Base-by-base conservation (phyloP, 2,888 invertebrate species). In the Rotaria macrura region DNA sequence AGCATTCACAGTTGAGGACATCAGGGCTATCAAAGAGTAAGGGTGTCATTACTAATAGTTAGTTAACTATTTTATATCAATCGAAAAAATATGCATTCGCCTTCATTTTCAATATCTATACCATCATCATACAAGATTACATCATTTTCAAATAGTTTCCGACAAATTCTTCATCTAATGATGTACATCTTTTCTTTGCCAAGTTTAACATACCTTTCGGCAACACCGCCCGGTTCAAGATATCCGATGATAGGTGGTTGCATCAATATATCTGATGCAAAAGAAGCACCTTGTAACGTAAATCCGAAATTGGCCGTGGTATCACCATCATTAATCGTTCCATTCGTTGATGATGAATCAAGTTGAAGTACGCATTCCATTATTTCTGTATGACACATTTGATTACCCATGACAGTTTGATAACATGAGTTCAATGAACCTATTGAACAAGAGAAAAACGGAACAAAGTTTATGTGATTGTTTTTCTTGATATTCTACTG, bases 361-460 rank as follows among this genome's bases (percentile, higher is more conserved):
- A 92, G 91, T 84, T 91, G 90, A 84, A 93, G 89, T 6, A 91
- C 91, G 38, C 93, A 91, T 86, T 92, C 91, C 84, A 92, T 90
- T n/a, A 91, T 92, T 90, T 93, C 93, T 65, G 92, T 89, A 88
- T 93, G 93, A 87, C 92, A 93, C 72, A 93, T 90, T 86, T 88
- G 88, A 84, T 88, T 89, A 55, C 89, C 89, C 40, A 84, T 54
- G 12, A 86, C 25, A 25, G 86, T 57, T 74, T 84, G 74, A 84
- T 84, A 84, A 83, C 86, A 86, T 38, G 86, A 86, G 57, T 86
- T 86, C 40, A 86, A 47, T n/a, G 86, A 86, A 85, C 85, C 86
- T 86, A 47, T 54, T 29, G 49, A 49, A 49, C 12, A 49, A 17
- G 14, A 43, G 10, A 43, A 49, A 49, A 12, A 49, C 12, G 17